phyloP scores from a whole-genome alignment of 2,113 vertebrate genomes.

The Struthio camelus region DNA sequence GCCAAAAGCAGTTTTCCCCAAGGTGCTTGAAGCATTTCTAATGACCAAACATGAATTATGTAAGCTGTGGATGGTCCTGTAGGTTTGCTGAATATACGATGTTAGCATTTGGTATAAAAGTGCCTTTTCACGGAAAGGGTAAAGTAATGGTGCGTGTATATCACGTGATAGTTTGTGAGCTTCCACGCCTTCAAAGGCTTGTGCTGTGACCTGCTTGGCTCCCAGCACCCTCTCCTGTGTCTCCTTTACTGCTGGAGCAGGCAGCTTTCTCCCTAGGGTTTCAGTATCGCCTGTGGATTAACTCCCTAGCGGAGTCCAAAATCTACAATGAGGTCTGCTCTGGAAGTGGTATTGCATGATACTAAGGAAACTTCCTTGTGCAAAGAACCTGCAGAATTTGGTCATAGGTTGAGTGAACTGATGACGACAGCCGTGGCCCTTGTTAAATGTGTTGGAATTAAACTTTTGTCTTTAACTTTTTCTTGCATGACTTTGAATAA shows the following conservation, averaged over 20 bases:
- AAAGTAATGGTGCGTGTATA: background rate
- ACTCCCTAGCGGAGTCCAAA: background rate
- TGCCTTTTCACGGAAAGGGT: background rate
- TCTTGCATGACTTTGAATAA: background rate
- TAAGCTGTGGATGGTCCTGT: background rate
- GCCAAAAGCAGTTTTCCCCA: background rate
- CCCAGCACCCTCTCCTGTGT: background rate
- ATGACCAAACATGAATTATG: background rate
- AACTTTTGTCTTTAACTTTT: background rate
- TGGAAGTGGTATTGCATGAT: background rate
- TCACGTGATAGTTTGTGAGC: background rate
- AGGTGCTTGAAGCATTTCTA: background rate
- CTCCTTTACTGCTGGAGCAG: background rate
- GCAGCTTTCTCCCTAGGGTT: background rate
- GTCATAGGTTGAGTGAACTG: background rate
- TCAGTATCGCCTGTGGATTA: background rate
- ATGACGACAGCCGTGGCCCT: background rate
- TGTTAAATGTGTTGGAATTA: background rate
- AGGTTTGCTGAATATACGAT: background rate
- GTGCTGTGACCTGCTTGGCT: background rate
- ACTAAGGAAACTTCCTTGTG: background rate
- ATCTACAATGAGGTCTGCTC: background rate
- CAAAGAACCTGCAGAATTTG: background rate
- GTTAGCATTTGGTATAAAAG: background rate
- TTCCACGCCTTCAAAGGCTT: background rate